Base-by-base conservation (phyloP, 2,113 vertebrate genomes). In the Pontoporia blainvillei region DNA sequence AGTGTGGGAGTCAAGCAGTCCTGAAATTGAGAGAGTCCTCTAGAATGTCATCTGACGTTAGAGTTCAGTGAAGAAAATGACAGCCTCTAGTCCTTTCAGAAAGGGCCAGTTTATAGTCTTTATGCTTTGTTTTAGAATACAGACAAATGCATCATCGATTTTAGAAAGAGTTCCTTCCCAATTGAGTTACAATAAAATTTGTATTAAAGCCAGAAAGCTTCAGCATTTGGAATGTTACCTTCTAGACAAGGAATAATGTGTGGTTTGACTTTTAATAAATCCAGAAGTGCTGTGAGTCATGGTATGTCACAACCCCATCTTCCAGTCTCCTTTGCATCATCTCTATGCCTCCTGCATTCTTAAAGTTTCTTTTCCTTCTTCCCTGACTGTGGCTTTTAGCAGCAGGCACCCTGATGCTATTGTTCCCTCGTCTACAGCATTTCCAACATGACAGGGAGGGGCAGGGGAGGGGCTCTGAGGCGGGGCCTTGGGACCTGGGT, bases 181-280 rank as follows among this genome's bases (percentile, higher is more conserved):
- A 59, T 3, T 41, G 44, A 87, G 64, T 89, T 91, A 82, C 3
- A 39, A n/a, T 36, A 46, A 85, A 71, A 18, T 93, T 61, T 61
- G 14, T 61, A n/a, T 83, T 91, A 39, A 94, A 95, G 59, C n/a
- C 29, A 27, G 34, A 84, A 84, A 67, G 7, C 69, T 89, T 75
- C 0, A 31, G 41, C 8, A 78, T 93, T 89, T 73, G 62, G 15
- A 84, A 88, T 36, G 36, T 13, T 72, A 1, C 34, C 7, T n/a
- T 34, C 46, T 46, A 87, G 41, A 73, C n/a, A 87, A 87, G 4
- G n/a, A 81, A 49, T 44, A 15, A 72, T 86, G 83, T 86, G 83
- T 71, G 29, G 11, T 84, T 94, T 94, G 62, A 93, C 31, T 96
- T 82, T 93, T 36, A 95, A 54, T 85, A 87, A 61, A 69, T 36